Percentiles rank a stretch among this genome's conserved stretches.
These are phyloP conservation scores for Tethea ocularis DNA, from an alignment of 2,888 invertebrate genomes.

Conservation along the genomic window DNA sequence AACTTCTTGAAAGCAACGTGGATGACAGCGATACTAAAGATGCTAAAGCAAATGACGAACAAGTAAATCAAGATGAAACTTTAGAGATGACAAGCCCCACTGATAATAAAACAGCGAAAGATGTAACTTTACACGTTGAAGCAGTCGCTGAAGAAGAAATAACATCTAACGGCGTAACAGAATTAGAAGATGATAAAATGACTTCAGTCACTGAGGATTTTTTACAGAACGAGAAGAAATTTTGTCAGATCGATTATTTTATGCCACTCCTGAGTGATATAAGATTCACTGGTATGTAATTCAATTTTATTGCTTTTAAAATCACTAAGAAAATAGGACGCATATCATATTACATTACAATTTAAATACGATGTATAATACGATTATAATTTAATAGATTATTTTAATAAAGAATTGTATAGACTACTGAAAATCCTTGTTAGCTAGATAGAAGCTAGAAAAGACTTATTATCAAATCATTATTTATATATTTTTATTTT, in stretches of 20 bases:
- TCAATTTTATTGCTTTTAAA: background rate
- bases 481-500: background rate
- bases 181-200: constrained; percentile 44
- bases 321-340: too few relatives aligned
- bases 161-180: constrained; percentile 40
- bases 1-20: constrained; percentile 75
- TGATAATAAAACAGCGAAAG: constrained; percentile 32
- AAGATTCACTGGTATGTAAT: constrained; percentile 72
- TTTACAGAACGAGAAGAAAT: constrained; percentile 79
- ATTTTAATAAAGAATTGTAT: too few relatives aligned
- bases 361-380: too few relatives aligned
- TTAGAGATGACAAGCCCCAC: constrained; percentile 23
- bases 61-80: constrained; percentile 20
- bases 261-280: constrained; percentile 73
- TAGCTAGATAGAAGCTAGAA: background rate
- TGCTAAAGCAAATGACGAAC: constrained; percentile 43
- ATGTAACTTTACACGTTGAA: constrained; percentile 26
- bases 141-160: constrained; percentile 26
- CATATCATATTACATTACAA: too few relatives aligned
- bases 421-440: too few relatives aligned
- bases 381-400: too few relatives aligned
- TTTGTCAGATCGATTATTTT: constrained; percentile 64
- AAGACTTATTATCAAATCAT: background rate
- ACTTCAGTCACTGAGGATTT: constrained; percentile 67
- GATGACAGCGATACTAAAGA: constrained; percentile 67